Evolutionary conservation across 1,140 invertebrate genomes (phyloP).

Genomic region (Antheraea pernyi): DNA sequence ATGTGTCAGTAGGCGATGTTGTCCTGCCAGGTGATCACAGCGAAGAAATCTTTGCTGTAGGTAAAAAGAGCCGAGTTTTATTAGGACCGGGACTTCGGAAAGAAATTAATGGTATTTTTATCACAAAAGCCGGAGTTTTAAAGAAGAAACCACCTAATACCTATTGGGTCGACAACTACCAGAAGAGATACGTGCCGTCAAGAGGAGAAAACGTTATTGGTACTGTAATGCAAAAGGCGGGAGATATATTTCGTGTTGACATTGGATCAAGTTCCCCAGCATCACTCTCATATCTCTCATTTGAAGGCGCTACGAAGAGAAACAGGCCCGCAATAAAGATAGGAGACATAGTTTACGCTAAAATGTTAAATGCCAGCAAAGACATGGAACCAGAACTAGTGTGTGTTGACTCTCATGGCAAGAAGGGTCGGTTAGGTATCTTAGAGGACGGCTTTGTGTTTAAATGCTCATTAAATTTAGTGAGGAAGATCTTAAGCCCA

Average conservation of each 20-base stretch:
- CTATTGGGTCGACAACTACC: constrained; percentile 92
- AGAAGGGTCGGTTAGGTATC: constrained; percentile 90
- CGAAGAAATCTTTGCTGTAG: constrained; percentile 75
- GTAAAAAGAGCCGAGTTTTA: constrained; percentile 82
- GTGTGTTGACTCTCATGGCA: constrained; percentile 93
- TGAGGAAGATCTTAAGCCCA: constrained; percentile 87
- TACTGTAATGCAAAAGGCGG: constrained; percentile 88
- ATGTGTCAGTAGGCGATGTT: constrained; percentile 77
- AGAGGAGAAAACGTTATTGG: constrained; percentile 93
- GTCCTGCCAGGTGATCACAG: constrained; percentile 88
- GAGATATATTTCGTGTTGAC: constrained; percentile 91
- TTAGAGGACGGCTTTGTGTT: constrained; percentile 89
- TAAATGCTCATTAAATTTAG: constrained; percentile 84
- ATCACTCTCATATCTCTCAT: constrained; percentile 89
- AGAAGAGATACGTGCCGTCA: constrained; percentile 90
- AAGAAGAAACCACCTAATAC: constrained; percentile 86
- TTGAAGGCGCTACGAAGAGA: constrained; percentile 97
- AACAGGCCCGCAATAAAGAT: constrained; percentile 92
- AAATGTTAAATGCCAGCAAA: constrained; percentile 90
- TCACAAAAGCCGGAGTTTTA: constrained; percentile 88
- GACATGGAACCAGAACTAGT: constrained; percentile 97
- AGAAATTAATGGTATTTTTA: constrained; percentile 83
- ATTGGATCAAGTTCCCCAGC: constrained; percentile 92
- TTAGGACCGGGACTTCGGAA: constrained; percentile 91
- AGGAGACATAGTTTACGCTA: constrained; percentile 91